A percentile compares a stretch with the other conserved stretches of the same genome.
phyloP scores from a whole-genome alignment of 2,888 invertebrate genomes.

The Nephrotoma guestfalica region DNA sequence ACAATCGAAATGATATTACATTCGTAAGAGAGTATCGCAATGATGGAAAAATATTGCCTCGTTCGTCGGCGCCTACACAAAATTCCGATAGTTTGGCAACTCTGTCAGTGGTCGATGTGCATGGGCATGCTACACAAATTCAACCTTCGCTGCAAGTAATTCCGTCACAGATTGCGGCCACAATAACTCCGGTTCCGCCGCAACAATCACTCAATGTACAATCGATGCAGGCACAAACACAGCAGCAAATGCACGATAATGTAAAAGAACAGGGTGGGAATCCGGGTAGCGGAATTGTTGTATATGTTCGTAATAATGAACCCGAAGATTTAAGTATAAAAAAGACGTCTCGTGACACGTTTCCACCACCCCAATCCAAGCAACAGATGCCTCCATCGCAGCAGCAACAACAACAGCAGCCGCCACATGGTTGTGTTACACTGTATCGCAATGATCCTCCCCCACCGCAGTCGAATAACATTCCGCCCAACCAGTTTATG shows the following conservation, averaged over 20 bases:
- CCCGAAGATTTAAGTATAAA: slow-evolving; percentile 62
- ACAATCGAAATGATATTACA: slow-evolving; percentile 22
- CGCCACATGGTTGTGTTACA: slow-evolving; percentile 19
- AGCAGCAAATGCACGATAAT: slow-evolving; percentile 7
- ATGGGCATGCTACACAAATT: slow-evolving; percentile 22
- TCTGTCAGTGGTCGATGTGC: slow-evolving; percentile 48
- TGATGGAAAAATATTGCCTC: slow-evolving; percentile 19
- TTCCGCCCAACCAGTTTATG: slow-evolving; percentile 16
- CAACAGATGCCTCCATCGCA: slow-evolving; percentile 19
- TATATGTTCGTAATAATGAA: slow-evolving; percentile 42
- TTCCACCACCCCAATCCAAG: slow-evolving; percentile 18
- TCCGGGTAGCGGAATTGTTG: slow-evolving; percentile 19
- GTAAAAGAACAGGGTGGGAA: not conserved
- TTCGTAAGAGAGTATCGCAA: slow-evolving; percentile 33
- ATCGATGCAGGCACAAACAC: slow-evolving; percentile 12
- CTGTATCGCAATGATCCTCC: slow-evolving; percentile 17
- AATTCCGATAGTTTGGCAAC: slow-evolving; percentile 43
- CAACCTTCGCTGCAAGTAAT: slow-evolving; percentile 22
- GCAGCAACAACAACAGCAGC: slow-evolving; percentile 19
- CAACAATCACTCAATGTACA: slow-evolving; percentile 19
- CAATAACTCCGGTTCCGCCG: slow-evolving; percentile 45
- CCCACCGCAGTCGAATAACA: slow-evolving; percentile 10
- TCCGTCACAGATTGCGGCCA: slow-evolving; percentile 42
- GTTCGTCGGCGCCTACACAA: not conserved
- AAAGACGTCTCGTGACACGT: slow-evolving; percentile 40